A percentile compares a stretch with the other conserved stretches of the same genome.
Evolutionary conservation across 2,888 invertebrate species (phyloP).

Genomic region (Tryphoninae sp.): DNA sequence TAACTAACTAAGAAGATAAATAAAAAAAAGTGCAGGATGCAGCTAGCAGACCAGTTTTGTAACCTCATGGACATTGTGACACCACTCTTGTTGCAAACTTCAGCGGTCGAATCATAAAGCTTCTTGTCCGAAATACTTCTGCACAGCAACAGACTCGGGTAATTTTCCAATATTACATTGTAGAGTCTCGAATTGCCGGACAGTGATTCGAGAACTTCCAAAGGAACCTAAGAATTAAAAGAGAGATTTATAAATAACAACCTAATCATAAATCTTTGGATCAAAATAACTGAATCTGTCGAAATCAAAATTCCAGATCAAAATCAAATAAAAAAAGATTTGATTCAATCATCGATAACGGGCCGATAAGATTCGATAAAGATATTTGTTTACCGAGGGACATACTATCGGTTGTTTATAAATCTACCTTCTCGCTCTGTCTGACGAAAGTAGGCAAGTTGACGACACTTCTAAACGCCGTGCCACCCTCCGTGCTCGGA

Average conservation of each 20-base stretch:
- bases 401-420: neutral
- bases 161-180: constrained; percentile 88
- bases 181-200: constrained; percentile 86
- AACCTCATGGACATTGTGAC: constrained; percentile 85
- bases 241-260: constrained; percentile 4
- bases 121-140: constrained; percentile 86
- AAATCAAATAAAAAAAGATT: too few relatives aligned
- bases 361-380: neutral
- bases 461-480: constrained; percentile 85
- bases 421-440: constrained; percentile 86
- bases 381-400: neutral
- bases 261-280: neutral
- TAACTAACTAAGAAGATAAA: constrained; percentile 59
- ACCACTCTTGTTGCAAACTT: constrained; percentile 82
- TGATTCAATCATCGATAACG: too few relatives aligned
- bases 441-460: constrained; percentile 89
- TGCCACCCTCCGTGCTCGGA: constrained; percentile 82
- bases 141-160: constrained; percentile 86
- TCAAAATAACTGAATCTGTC: neutral
- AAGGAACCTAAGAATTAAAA: constrained; percentile 83
- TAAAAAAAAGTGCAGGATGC: constrained; percentile 68
- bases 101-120: constrained; percentile 79
- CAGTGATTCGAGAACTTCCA: constrained; percentile 86
- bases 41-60: constrained; percentile 73
- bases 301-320: too few relatives aligned